phyloP scores from a whole-genome alignment of 2,797 vertebrate genomes.

The Melanotaenia boesemani region DNA sequence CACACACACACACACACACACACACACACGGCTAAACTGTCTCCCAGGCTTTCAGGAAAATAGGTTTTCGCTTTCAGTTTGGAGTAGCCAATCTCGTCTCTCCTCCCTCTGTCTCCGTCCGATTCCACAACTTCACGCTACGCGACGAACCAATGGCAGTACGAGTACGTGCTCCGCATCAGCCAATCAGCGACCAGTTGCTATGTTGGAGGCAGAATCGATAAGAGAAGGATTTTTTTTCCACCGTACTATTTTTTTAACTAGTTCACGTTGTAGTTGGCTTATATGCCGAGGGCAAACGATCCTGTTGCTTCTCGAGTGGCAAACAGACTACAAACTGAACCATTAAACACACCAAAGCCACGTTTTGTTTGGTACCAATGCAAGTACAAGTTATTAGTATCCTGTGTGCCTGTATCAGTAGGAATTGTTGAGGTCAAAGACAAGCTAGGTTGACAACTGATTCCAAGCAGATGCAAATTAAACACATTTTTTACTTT shows the following conservation, averaged over 20 bases:
- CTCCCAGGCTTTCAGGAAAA: conserved; percentile 70
- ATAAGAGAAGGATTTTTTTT: conserved; percentile 61
- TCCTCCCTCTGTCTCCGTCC: conserved; percentile 79
- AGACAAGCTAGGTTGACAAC: neutral
- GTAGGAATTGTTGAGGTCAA: conserved; percentile 20
- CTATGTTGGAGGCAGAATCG: conserved; percentile 82
- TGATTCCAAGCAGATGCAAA: conserved; percentile 3
- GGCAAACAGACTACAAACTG: conserved; percentile 47
- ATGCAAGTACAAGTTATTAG: conserved; percentile 19
- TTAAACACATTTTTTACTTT: no score
- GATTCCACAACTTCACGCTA: conserved; percentile 60
- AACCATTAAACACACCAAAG: conserved; percentile 46
- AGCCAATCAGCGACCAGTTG: conserved; percentile 79
- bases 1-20: conserved; percentile 10
- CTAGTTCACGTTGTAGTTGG: conserved; percentile 70
- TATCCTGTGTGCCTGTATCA: neutral
- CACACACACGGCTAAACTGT: conserved; percentile 72
- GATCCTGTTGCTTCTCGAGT: conserved; percentile 71
- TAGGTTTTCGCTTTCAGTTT: conserved; percentile 78
- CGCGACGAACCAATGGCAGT: conserved; percentile 63
- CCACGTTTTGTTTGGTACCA: conserved; percentile 20
- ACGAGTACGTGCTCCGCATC: conserved; percentile 5
- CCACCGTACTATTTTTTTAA: conserved; percentile 47
- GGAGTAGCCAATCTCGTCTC: conserved; percentile 71
- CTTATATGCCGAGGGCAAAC: conserved; percentile 67